Conservation (phyloP, 2,888 invertebrate genomes). For the Pammene fasciana region DNA sequence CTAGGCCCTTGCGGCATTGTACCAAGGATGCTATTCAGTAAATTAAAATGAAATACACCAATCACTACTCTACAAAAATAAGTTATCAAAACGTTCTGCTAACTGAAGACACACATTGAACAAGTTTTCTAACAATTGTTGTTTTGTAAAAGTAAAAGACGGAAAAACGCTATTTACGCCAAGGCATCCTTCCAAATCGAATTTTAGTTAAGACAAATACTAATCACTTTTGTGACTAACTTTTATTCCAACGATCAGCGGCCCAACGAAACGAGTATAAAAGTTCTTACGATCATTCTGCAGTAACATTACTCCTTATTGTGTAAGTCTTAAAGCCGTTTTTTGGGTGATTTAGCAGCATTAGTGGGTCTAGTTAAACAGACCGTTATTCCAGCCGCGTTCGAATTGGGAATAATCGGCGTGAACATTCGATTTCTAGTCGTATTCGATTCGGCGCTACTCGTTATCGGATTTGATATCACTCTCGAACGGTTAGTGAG, state of each 20-base stretch:
- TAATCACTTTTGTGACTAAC: conserved; percentile 42
- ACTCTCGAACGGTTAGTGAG: conserved; percentile 20
- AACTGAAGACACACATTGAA: no score
- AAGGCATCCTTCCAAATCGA: conserved; percentile 34
- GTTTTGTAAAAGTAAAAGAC: neutral
- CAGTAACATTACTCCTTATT: neutral
- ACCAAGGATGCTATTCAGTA: no score
- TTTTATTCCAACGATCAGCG: conserved; percentile 36
- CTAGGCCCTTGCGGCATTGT: no score
- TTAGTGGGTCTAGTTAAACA: conserved; percentile 29
- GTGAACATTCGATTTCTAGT: conserved; percentile 50
- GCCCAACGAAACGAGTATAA: conserved; percentile 30
- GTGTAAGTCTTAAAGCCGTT: conserved; percentile 10
- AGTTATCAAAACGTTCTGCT: no score
- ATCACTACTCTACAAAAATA: no score
- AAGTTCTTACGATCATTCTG: conserved; percentile 17
- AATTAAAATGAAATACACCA: no score
- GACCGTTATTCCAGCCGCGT: conserved; percentile 41
- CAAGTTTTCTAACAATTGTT: no score
- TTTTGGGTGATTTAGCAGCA: conserved; percentile 14
- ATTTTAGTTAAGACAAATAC: conserved; percentile 41
- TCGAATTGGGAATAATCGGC: conserved; percentile 51
- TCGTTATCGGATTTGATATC: conserved; percentile 41
- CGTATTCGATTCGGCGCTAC: conserved; percentile 36
- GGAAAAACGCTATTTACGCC: conserved; percentile 26